Conservation (phyloP, 2,888 invertebrate species). For the Calameuta filiformis region DNA sequence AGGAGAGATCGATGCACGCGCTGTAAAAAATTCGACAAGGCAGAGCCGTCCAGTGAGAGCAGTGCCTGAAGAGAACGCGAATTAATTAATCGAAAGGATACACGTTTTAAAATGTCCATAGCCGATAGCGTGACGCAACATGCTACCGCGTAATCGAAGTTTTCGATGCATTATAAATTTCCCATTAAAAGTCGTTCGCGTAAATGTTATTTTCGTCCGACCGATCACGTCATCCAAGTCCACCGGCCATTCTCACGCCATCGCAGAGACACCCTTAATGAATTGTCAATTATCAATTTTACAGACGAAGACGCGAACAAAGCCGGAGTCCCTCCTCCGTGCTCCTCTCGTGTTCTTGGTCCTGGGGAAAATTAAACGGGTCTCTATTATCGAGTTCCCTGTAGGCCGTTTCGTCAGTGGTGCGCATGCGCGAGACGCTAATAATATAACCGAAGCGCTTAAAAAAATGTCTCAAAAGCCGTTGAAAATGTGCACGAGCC, state of each 20-base stretch:
- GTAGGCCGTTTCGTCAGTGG: not conserved
- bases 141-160: not conserved
- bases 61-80: not conserved
- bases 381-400: not conserved
- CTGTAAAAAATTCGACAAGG: not conserved
- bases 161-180: not conserved
- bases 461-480: not conserved
- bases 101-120: not conserved
- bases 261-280: not conserved
- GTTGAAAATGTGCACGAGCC: not conserved
- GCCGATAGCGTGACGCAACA: not conserved
- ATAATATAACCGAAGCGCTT: not conserved
- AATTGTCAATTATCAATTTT: not conserved
- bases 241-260: not conserved
- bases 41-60: not conserved
- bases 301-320: not conserved
- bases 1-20: not conserved
- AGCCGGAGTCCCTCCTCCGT: not conserved
- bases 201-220: not conserved
- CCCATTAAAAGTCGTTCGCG: not conserved
- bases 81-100: not conserved
- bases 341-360: not conserved
- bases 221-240: not conserved
- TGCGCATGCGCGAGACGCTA: not conserved
- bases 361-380: not conserved